Percentiles rank a stretch among this genome's conserved stretches.
Conservation (phyloP, 2,113 vertebrate species). For the Perca schrenkii region DNA sequence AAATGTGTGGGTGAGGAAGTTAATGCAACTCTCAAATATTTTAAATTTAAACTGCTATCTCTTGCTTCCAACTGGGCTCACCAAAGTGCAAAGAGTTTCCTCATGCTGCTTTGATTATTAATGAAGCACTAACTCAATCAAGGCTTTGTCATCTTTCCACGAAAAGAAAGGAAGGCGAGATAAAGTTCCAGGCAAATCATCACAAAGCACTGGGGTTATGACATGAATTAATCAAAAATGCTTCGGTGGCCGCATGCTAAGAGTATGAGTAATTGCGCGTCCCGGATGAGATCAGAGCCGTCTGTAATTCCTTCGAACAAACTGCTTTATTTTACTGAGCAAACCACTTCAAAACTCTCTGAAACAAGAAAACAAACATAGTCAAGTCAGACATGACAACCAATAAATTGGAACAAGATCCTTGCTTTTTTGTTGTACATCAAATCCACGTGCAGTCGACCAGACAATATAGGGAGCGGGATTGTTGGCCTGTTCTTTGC, state of each 20-base stretch:
- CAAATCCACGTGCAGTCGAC: background rate
- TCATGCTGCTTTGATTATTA: conserved; percentile 22
- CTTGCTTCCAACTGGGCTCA: conserved; percentile 21
- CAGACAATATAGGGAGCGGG: background rate
- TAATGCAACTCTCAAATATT: conserved; percentile 9
- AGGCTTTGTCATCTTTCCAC: conserved; percentile 33
- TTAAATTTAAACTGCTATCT: conserved; percentile 4
- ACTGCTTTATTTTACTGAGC: conserved; percentile 3
- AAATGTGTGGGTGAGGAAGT: background rate
- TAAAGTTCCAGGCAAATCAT: conserved; percentile 5
- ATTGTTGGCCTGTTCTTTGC: background rate
- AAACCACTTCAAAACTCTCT: conserved; percentile 5
- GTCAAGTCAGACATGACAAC: background rate
- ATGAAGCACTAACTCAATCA: conserved; percentile 34
- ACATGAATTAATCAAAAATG: conserved; percentile 26
- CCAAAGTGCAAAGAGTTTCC: conserved; percentile 3
- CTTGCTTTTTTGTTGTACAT: background rate
- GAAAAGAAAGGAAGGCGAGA: background rate
- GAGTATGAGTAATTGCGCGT: conserved; percentile 1
- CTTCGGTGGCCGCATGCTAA: conserved; percentile 19
- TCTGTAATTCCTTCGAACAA: background rate
- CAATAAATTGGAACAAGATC: background rate
- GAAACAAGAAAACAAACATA: conserved; percentile 17
- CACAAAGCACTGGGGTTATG: conserved; percentile 11
- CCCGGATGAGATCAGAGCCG: background rate